Conservation (phyloP, 2,113 vertebrate genomes). For the Bungarus multicinctus region DNA sequence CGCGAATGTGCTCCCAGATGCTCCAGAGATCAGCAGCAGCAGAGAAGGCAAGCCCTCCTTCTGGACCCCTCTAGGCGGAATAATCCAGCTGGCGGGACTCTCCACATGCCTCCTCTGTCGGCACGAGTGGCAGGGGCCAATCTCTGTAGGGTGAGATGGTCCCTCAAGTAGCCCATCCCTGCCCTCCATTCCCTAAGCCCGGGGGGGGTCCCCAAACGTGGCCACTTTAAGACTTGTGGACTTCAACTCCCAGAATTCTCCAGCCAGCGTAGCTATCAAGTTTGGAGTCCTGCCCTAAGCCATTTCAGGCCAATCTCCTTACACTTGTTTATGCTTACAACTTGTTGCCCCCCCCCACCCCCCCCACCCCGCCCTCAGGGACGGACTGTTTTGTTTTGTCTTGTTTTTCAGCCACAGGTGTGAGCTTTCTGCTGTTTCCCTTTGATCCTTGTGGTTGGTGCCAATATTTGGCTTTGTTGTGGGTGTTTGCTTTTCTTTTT, state of each 20-base stretch:
- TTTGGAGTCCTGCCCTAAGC: neutral
- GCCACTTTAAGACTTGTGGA: too few relatives aligned
- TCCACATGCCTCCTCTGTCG: rapidly evolving
- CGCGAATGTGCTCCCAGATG: too few relatives aligned
- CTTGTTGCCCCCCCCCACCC: neutral
- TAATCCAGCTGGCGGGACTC: neutral
- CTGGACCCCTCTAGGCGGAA: neutral
- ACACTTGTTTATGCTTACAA: neutral
- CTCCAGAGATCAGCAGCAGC: too few relatives aligned
- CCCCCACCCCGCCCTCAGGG: neutral
- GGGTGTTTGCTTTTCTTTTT: neutral
- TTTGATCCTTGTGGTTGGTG: neutral
- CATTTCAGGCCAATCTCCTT: neutral
- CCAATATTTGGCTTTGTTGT: neutral
- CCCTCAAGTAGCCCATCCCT: neutral
- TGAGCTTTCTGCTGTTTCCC: neutral
- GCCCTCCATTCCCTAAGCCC: neutral
- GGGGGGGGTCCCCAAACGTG: too few relatives aligned
- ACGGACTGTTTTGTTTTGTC: neutral
- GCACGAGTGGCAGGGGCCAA: too few relatives aligned
- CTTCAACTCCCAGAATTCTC: too few relatives aligned
- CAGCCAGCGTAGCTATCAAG: too few relatives aligned
- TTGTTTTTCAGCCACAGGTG: neutral
- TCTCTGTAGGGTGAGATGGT: too few relatives aligned
- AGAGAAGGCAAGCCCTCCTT: too few relatives aligned